Evolutionary conservation across 2,113 vertebrate genomes (phyloP).

Genomic region (Zootoca vivipara): DNA sequence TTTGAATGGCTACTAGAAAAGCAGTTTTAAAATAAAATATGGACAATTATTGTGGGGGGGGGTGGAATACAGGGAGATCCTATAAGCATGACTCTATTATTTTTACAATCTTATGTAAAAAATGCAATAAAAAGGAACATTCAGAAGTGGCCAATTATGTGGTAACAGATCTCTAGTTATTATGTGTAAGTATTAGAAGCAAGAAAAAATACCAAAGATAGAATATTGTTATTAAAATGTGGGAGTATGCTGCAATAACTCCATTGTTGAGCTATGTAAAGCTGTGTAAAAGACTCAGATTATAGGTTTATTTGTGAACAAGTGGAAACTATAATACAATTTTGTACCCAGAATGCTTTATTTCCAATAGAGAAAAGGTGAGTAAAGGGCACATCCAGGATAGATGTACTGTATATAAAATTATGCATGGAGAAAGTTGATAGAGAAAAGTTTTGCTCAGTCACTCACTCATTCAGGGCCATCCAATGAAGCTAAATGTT

Average conservation of each 20-base stretch:
- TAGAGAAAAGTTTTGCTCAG: too few relatives aligned
- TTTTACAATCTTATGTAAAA: background rate
- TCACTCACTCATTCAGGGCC: too few relatives aligned
- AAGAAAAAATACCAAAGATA: background rate
- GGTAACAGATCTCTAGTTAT: background rate
- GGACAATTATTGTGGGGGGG: background rate
- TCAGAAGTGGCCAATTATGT: background rate
- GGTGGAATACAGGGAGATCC: too few relatives aligned
- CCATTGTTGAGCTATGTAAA: background rate
- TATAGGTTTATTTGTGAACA: background rate
- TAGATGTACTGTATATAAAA: too few relatives aligned
- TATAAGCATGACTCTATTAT: background rate
- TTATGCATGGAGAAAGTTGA: too few relatives aligned
- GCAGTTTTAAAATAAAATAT: background rate
- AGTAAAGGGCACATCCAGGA: too few relatives aligned
- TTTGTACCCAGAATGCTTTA: background rate
- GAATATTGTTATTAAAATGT: background rate
- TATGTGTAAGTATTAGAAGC: background rate
- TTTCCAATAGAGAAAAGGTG: background rate
- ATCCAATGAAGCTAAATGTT: too few relatives aligned
- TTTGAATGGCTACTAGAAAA: background rate
- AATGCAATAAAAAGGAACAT: background rate
- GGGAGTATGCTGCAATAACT: background rate
- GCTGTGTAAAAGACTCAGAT: background rate
- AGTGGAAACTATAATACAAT: background rate